Base-by-base conservation (phyloP, 2,888 invertebrate species). In the Celastrina argiolus region DNA sequence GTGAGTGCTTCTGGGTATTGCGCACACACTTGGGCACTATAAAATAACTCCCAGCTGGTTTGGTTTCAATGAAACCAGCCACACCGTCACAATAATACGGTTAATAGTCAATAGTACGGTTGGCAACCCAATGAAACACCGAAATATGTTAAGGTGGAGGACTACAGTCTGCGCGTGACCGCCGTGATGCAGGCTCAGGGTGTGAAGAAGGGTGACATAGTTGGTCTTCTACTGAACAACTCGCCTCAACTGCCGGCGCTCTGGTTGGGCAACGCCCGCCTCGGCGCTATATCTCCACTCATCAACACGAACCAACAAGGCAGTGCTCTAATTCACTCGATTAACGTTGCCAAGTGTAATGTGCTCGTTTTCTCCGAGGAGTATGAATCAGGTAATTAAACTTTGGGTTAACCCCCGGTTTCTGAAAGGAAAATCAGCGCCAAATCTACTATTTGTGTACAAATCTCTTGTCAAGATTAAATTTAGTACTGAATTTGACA, bases 261-360 rank as follows among this genome's bases (percentile, higher is more conserved):
- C 34, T 99, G 99, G 99, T 90, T 99, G 70, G 99, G 99, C 0
- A 92, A 98, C 66, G 95, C 97, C 2, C 97, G 99, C 83, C 88
- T 97, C 2, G 97, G 97, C 1, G 93, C 96, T 0, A 93, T 97
- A 45, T 93, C 96, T 0, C 97, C 99, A 0, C 92, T 99, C 45
- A 97, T 99, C 74, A 99, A 99, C 83, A 97, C 96, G 64, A 99
- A 99, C 85, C 94, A 98, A 74, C 93, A 96, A 63, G 94, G 96
- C 68, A 94, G 93, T 45, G 95, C 98, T 0, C 91, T 99, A 6
- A 84, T 95, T 64, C 99, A 99, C 87, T 98, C 98, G 68, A 94
- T 99, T 63, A 95, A 93, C 28, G 94, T 97, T 5, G 96, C 97
- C 0, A 94, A 96, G 71, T 96, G 97, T 75, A 95, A 96, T 75